A percentile compares a stretch with the other conserved stretches of the same genome.
phyloP scores from a whole-genome alignment of 2,797 vertebrate species.

The Neosalanx taihuensis region DNA sequence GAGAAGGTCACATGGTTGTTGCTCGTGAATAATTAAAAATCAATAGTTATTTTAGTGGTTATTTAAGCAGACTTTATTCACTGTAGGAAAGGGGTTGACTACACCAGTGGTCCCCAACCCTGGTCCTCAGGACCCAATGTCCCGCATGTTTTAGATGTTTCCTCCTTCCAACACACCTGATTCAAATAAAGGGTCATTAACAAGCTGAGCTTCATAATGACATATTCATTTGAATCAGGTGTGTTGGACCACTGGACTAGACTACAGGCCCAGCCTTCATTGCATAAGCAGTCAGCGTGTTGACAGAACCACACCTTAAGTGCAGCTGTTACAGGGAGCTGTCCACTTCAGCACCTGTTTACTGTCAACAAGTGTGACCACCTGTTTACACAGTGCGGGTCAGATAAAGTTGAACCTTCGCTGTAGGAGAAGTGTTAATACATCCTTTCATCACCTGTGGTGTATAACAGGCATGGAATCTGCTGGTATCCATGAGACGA shows the following conservation, averaged over 20 bases:
- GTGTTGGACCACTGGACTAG: background rate
- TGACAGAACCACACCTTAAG: conserved; percentile 23
- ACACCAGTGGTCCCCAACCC: no score
- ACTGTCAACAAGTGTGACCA: conserved; percentile 8
- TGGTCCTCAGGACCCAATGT: no score
- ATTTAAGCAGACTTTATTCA: background rate
- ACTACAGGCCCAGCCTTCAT: background rate
- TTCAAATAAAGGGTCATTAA: no score
- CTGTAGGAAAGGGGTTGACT: no score
- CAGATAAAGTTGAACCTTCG: conserved; percentile 6
- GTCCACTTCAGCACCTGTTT: conserved; percentile 60
- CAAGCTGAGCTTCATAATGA: background rate
- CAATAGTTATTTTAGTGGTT: background rate
- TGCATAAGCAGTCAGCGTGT: background rate
- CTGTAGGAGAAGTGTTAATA: background rate
- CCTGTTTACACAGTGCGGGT: conserved; percentile 29
- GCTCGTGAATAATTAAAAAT: background rate
- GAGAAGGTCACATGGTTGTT: conserved; percentile 34
- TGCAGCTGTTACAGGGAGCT: conserved; percentile 50
- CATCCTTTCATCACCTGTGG: background rate
- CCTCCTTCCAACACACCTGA: no score
- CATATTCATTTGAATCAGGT: background rate
- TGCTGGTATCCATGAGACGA: conserved; percentile 75
- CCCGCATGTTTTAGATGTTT: no score
- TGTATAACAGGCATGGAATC: conserved; percentile 72